Base-by-base conservation (phyloP, 2,888 invertebrate genomes). In the Halictus ligatus region DNA sequence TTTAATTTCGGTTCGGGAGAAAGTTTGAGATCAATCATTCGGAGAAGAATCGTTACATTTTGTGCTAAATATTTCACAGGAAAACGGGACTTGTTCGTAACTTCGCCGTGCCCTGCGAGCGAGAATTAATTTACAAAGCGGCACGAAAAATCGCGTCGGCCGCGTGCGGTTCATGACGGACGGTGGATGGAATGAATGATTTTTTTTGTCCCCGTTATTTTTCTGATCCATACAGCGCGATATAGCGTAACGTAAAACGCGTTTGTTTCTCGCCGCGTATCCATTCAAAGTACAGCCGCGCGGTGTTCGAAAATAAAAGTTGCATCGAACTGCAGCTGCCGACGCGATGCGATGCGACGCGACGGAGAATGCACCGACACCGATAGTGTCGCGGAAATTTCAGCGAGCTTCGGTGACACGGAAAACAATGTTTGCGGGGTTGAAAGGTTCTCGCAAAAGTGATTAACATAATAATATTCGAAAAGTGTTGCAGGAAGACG, bases 391-490 rank as follows among this genome's bases (percentile, higher is more conserved):
- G 50, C 78, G 67, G 75, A 48, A 67, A 69, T 75, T 75, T 78
- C 72, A 35, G 50, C 60, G 35, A 40, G 50, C 12, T 67, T 81
- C 86, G 87, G 82, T 86, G 81, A 83, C 21, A n/a, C 54, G 75
- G 60, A 29, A 69, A 84, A 50, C 76, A 73, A 79, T 89, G 85
- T 89, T 91, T 90, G 80, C 81, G 73, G 40, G 58, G 25, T 35
- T 46, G 81, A 83, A 54, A 73, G 78, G 81, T 72, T 83, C 74
- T 80, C 12, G 50, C 78, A 85, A 84, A 88, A 88, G 78, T 85
- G 86, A 91, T 91, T 90, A 89, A 87, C 89, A 88, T 91, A 91
- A 92, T 92, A 88, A 91, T 89, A 88, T 91, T 89, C 84, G 81
- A 88, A 78, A 64, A 72, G 71, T 85, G 89, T 91, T 90, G 88